A percentile compares a stretch with the other conserved stretches of the same genome.
phyloP scores from a whole-genome alignment of 2,888 invertebrate species.

The Cybosia mesomella region DNA sequence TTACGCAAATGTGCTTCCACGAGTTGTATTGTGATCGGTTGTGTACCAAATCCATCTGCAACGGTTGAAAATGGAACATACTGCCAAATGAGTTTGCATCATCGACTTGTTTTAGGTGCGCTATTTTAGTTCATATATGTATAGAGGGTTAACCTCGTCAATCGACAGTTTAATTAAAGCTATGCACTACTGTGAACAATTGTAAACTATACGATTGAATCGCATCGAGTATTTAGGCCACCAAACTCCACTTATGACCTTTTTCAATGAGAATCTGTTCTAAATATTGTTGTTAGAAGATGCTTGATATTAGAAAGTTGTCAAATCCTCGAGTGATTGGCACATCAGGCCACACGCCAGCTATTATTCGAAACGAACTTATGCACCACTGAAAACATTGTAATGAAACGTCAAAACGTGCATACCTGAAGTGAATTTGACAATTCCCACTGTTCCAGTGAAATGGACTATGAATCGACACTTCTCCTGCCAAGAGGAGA shows the following conservation, averaged over 20 bases:
- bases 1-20: background rate
- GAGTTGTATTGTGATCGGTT: slow-evolving; percentile 10
- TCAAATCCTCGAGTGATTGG: background rate
- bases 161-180: slow-evolving; percentile 47
- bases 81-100: slow-evolving; percentile 27
- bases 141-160: slow-evolving; percentile 15
- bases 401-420: background rate
- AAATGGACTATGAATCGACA: no score
- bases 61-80: slow-evolving; percentile 13
- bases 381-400: background rate
- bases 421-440: background rate
- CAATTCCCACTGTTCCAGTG: background rate
- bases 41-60: slow-evolving; percentile 16
- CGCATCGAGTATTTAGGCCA: slow-evolving; percentile 5
- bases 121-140: slow-evolving; percentile 24
- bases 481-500: no score
- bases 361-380: background rate
- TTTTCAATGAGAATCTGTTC: background rate
- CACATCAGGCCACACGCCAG: background rate
- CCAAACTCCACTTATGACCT: background rate
- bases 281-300: no score
- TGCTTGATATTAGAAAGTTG: no score
- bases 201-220: background rate
- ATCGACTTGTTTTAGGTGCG: slow-evolving; percentile 22
- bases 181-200: slow-evolving; percentile 18